Evolutionary conservation across 2,888 invertebrate genomes (phyloP), one percentile per base, ranked within the genome.

Genomic region (Pyralis farinalis): DNA sequence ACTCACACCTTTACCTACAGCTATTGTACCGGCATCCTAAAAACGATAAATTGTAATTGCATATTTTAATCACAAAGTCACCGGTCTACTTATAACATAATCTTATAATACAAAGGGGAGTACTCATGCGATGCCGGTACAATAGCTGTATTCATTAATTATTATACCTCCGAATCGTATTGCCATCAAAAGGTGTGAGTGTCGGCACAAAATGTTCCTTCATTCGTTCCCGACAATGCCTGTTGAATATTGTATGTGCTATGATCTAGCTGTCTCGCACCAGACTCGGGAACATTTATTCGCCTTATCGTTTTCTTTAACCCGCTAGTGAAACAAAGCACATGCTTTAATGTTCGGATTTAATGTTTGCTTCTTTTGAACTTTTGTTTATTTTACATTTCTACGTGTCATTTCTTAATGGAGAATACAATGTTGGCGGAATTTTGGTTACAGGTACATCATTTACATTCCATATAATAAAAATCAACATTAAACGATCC

Each of bases 61-160:
- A 16, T 16, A 4, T 4, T 16, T 16, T 16, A 3, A 16, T 16
- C 16, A 16, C 16, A 16, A 16, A 16, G 16, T 16, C 16, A 4
- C 16, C 4, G 4, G 16, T 16, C 16, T 16, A 16, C 28, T 16
- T 28, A 37, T 52, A 49, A 58, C 53, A 58, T 57, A 55, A 51
- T 55, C 53, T n/a, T n/a, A 53, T 60, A 53, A 67, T 70, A 77
- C 75, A 74, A 74, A 68, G 58, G 64, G 58, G 46, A 46, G 40
- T 55, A 58, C 57, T 66, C 60, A 59, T 61, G 60, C 62, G 64
- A 55, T 60, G 47, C 47, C 49, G 53, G 61, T 56, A 69, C 66
- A 74, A 69, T 66, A 62, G 71, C 63, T 71, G 66, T 69, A 64
- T 48, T 71, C 63, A 77, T 78, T 77, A 75, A 77, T 77, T 73